Evolutionary conservation across 2,113 vertebrate genomes (phyloP).

Genomic region (Peromyscus californicus): DNA sequence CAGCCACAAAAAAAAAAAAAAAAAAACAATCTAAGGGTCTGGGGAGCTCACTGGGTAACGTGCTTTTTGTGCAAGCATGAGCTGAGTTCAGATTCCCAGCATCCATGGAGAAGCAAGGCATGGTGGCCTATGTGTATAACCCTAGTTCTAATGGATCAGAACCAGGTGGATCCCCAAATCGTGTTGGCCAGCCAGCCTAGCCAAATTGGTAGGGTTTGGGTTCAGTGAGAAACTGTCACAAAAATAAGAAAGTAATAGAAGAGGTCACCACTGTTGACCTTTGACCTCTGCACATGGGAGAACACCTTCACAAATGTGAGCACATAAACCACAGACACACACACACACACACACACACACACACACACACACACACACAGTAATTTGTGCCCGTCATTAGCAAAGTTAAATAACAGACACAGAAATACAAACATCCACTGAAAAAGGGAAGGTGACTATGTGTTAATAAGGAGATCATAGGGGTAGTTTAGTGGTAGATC

Average conservation of each 20-base stretch:
- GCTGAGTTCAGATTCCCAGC: neutral
- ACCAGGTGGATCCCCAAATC: no score
- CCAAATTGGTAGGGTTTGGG: no score
- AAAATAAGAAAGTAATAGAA: neutral
- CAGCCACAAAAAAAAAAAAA: neutral
- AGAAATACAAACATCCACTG: neutral
- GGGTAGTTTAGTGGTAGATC: neutral
- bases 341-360: no score
- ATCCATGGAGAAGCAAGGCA: neutral
- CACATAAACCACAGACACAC: neutral
- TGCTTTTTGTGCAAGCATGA: neutral
- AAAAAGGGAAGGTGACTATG: neutral
- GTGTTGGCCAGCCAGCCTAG: neutral
- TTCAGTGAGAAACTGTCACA: neutral
- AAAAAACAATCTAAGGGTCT: neutral
- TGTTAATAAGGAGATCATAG: neutral
- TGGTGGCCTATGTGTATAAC: neutral
- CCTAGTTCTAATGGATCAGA: neutral
- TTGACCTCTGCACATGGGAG: neutral
- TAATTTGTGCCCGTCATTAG: neutral
- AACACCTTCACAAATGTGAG: neutral
- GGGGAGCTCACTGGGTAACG: neutral
- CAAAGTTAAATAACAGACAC: neutral
- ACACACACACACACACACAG: neutral
- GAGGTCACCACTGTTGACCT: neutral